A percentile compares a stretch with the other conserved stretches of the same genome.
Evolutionary conservation across 1,140 invertebrate genomes (phyloP).

Genomic region (Plectus sambesii): DNA sequence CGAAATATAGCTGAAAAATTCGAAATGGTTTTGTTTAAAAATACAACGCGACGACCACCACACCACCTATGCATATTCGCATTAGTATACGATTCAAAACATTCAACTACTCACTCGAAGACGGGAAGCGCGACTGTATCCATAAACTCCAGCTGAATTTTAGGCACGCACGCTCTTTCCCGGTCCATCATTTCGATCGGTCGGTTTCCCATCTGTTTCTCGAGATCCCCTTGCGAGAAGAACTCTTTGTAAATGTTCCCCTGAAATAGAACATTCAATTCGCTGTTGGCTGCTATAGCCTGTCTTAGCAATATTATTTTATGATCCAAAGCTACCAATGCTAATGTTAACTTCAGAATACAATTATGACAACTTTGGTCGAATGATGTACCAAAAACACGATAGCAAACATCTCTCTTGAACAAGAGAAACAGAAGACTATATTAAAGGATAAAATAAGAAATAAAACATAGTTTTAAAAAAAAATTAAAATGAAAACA

Average conservation of each 20-base stretch:
- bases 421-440: too few relatives aligned
- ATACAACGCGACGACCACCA: slow-evolving; percentile 7
- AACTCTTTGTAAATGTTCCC: slow-evolving; percentile 70
- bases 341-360: neutral
- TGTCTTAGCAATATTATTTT: slow-evolving; percentile 1
- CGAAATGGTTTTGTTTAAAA: neutral
- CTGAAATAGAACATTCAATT: slow-evolving; percentile 50
- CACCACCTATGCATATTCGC: slow-evolving; percentile 1
- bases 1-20: slow-evolving; percentile 11
- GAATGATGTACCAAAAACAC: slow-evolving; percentile 1
- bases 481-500: neutral
- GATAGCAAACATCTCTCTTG: too few relatives aligned
- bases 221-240: slow-evolving; percentile 72
- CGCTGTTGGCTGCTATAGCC: too few relatives aligned
- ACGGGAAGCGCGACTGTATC: slow-evolving; percentile 55
- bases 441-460: neutral
- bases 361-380: slow-evolving; percentile 9
- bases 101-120: slow-evolving; percentile 50
- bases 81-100: neutral
- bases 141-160: slow-evolving; percentile 68
- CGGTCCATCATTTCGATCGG: slow-evolving; percentile 70
- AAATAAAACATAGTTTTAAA: neutral
- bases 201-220: slow-evolving; percentile 64
- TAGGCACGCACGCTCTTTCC: slow-evolving; percentile 67
- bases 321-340: neutral